Evolutionary conservation across 2,888 invertebrate genomes (phyloP).

Genomic region (Amiota mariae): DNA sequence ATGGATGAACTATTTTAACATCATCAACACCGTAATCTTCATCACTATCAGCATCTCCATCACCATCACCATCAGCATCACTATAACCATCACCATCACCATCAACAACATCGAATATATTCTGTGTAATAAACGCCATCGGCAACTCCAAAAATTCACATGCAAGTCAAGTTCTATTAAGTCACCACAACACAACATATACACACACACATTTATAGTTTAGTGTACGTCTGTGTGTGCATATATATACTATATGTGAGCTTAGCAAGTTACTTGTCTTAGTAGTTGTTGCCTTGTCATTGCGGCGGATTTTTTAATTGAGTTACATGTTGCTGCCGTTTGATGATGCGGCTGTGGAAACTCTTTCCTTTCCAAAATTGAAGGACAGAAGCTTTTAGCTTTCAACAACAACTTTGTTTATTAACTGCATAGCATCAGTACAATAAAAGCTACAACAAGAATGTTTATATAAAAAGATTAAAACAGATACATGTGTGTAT

Average conservation of each 20-base stretch:
- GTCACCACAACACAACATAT: no score
- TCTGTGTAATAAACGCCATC: no score
- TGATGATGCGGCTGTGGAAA: slow-evolving; percentile 13
- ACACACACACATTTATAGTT: neutral
- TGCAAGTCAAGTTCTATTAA: no score
- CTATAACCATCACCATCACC: no score
- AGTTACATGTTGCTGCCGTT: slow-evolving; percentile 22
- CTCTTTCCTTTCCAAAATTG: slow-evolving; percentile 5
- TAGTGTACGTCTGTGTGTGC: neutral
- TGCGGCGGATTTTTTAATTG: slow-evolving; percentile 33
- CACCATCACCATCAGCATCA: no score
- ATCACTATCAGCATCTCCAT: no score
- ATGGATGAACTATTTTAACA: no score
- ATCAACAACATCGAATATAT: no score
- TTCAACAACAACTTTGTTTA: slow-evolving; percentile 28
- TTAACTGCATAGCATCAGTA: slow-evolving; percentile 28
- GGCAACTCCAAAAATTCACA: no score
- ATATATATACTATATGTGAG: neutral
- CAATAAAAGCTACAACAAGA: neutral
- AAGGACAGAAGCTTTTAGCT: slow-evolving; percentile 26
- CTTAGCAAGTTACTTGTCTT: neutral
- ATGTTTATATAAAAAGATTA: neutral
- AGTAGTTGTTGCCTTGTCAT: neutral
- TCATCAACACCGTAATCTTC: no score
- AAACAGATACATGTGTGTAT: neutral